Conservation (phyloP, 2,888 invertebrate species). For the Linyphia triangularis region DNA sequence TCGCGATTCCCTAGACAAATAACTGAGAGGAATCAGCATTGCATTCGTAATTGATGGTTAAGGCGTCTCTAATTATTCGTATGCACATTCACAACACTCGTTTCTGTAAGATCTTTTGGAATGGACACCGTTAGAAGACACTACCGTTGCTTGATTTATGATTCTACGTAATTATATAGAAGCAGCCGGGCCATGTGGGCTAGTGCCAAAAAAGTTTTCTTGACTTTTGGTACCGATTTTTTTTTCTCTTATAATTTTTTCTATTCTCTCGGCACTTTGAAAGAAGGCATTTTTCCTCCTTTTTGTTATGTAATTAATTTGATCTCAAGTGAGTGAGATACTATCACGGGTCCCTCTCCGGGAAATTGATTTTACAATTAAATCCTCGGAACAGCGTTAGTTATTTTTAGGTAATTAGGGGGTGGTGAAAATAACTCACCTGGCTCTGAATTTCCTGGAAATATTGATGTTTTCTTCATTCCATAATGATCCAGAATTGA, state of each 20-base stretch:
- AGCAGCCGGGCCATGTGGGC: slow-evolving; percentile 52
- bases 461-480: neutral
- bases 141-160: slow-evolving; percentile 63
- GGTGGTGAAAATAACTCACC: slow-evolving; percentile 36
- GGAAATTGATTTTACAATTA: slow-evolving; percentile 66
- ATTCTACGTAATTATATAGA: slow-evolving; percentile 62
- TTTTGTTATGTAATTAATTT: slow-evolving; percentile 70
- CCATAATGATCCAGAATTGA: neutral
- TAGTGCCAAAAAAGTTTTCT: slow-evolving; percentile 65
- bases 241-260: neutral
- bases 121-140: neutral
- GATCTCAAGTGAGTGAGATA: slow-evolving; percentile 69
- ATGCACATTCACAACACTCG: slow-evolving; percentile 42
- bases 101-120: neutral
- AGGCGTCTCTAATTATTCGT: slow-evolving; percentile 66
- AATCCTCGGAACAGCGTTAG: slow-evolving; percentile 31
- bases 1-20: slow-evolving; percentile 49
- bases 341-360: slow-evolving; percentile 47
- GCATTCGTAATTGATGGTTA: slow-evolving; percentile 62
- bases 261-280: neutral
- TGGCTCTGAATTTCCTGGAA: slow-evolving; percentile 16
- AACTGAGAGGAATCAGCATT: slow-evolving; percentile 51
- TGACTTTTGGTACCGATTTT: slow-evolving; percentile 37
- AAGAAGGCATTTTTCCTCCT: slow-evolving; percentile 11
- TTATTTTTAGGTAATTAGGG: slow-evolving; percentile 61